phyloP scores from a whole-genome alignment of 1,140 invertebrate genomes.

The Pectinophora gossypiella region DNA sequence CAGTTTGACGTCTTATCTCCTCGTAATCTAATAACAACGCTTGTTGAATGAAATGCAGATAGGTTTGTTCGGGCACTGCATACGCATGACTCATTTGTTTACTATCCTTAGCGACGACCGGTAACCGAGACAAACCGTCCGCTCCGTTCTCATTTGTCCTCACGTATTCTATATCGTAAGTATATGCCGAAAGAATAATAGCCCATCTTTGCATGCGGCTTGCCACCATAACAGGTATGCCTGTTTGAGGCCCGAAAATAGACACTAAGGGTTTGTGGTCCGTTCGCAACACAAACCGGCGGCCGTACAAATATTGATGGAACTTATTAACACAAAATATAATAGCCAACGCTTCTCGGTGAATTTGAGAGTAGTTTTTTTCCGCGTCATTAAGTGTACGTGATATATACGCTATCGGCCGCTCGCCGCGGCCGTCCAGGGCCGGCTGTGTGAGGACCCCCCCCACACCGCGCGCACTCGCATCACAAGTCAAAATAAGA shows the following conservation, averaged over 20 bases:
- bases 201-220: slow-evolving; percentile 46
- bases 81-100: not conserved
- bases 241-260: too few relatives aligned
- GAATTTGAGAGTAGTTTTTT: slow-evolving; percentile 3
- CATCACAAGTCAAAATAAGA: slow-evolving; percentile 3
- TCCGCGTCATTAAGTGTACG: too few relatives aligned
- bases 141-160: slow-evolving; percentile 18
- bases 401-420: too few relatives aligned
- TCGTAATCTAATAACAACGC: not conserved
- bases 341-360: slow-evolving; percentile 1
- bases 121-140: slow-evolving; percentile 16
- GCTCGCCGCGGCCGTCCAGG: not conserved
- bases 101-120: not conserved
- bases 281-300: not conserved
- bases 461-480: too few relatives aligned
- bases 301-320: not conserved
- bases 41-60: not conserved
- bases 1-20: not conserved
- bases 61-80: not conserved
- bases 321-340: too few relatives aligned
- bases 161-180: slow-evolving; percentile 42
- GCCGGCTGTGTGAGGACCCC: not conserved
- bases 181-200: slow-evolving; percentile 36
- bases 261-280: slow-evolving; percentile 45
- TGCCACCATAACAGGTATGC: slow-evolving; percentile 31